Percentiles rank a stretch among this genome's conserved stretches.
These are phyloP conservation scores for Ginglymostoma cirratum DNA, from an alignment of 2,113 vertebrate genomes.

Conservation along the genomic window DNA sequence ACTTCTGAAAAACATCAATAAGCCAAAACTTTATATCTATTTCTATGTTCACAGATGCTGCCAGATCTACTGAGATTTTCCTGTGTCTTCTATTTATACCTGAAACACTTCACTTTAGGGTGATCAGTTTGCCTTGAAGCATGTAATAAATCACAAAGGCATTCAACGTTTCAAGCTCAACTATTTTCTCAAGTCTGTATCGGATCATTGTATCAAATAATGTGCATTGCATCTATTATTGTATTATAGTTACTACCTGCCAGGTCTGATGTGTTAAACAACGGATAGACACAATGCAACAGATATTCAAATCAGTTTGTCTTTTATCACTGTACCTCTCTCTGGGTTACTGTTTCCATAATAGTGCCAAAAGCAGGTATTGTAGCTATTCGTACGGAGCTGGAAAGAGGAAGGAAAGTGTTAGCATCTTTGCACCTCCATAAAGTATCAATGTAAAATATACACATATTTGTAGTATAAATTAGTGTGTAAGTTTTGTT, in stretches of 20 bases:
- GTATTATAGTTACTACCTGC: not conserved
- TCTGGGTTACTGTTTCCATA: conserved; percentile 97
- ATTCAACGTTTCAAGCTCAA: not conserved
- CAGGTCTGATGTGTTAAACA: not conserved
- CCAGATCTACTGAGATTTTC: not conserved
- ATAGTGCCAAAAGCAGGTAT: conserved; percentile 98
- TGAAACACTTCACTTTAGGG: not conserved
- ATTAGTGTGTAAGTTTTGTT: conserved; percentile 35
- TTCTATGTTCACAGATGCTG: not conserved
- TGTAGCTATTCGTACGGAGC: conserved; percentile 96
- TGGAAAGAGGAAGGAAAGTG: conserved; percentile 57
- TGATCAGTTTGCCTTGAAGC: not conserved
- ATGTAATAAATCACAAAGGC: not conserved
- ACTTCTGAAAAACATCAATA: not conserved
- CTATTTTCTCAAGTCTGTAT: not conserved
- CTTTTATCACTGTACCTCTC: conserved; percentile 69
- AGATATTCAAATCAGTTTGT: not conserved
- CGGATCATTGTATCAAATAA: not conserved
- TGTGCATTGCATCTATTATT: not conserved
- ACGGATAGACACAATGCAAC: not conserved
- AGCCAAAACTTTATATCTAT: not conserved
- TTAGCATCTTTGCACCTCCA: not conserved
- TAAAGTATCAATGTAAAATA: not conserved
- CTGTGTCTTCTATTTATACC: not conserved
- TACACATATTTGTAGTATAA: not conserved